Evolutionary conservation across 2,888 invertebrate genomes (phyloP), one percentile per base, ranked within the genome.

Genomic region (Conus canariensis): DNA sequence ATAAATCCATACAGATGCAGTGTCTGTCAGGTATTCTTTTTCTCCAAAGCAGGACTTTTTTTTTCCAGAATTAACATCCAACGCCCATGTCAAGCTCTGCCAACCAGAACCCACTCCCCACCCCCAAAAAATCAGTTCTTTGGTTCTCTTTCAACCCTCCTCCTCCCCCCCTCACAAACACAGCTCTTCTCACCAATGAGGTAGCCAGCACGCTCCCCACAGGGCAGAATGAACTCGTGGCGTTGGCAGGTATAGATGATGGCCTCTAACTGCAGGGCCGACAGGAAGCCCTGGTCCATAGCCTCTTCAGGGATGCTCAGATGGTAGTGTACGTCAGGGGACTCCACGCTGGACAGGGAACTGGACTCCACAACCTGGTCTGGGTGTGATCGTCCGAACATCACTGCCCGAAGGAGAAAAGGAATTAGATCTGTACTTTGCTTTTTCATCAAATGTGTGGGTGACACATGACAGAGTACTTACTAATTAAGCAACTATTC

Each of bases 331-430:
- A 99, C 98, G 96, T 99, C 98, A 1, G 98, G 98, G 0, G 99
- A 99, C 95, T 98, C 98, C 88, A 99, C 99, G 77, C 99, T 99
- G 0, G 99, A 98, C 85, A 99, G 97, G 0, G 99, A 99, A 14
- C 99, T 99, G 0, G 99, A 99, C 96, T 99, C 99, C 14, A 99
- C 99, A 10, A 99, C 99, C 0, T 99, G 98, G 97, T 99, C 99
- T 0, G 99, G 99, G 97, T 99, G 99, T 95, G 98, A 98, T 94
- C 98, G 97, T 19, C 99, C 99, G 88, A 99, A 97, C 96, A 98
- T 98, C 94, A 99, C 98, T 98, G 96, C 56, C 22, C 22, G 25
- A 10, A 74, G 25, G 25, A 74, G n/a, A 74, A n/a, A n/a, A 74
- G n/a, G 74, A 74, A n/a, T 10, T 10, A n/a, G n/a, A 25, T 9